phyloP scores from a whole-genome alignment of 2,888 invertebrate genomes.

The Amphimallon solstitiale region DNA sequence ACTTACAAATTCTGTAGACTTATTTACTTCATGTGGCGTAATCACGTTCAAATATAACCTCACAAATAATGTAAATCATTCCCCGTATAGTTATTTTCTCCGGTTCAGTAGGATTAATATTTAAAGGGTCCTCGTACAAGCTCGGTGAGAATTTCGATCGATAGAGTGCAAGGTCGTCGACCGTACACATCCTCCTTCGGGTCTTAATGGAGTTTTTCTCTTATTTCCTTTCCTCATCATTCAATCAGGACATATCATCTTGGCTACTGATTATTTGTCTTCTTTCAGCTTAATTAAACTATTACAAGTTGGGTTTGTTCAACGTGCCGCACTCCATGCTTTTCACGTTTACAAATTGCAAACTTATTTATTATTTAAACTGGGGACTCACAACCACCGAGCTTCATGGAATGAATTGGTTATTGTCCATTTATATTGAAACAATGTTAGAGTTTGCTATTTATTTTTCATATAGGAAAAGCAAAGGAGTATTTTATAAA shows the following conservation, averaged over 20 bases:
- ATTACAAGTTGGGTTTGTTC: neutral
- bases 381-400: neutral
- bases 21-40: neutral
- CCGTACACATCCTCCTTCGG: conserved; percentile 40
- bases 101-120: conserved; percentile 3
- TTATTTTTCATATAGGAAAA: too few relatives aligned
- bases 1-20: neutral
- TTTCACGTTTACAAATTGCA: neutral
- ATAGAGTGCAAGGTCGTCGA: conserved; percentile 47
- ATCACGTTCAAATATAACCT: conserved; percentile 6
- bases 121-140: conserved; percentile 7
- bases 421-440: too few relatives aligned
- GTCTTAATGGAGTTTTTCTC: conserved; percentile 44
- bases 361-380: neutral
- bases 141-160: conserved; percentile 41
- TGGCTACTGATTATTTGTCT: conserved; percentile 25
- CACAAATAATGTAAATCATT: conserved; percentile 4
- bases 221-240: conserved; percentile 37
- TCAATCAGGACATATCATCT: conserved; percentile 32
- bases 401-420: too few relatives aligned
- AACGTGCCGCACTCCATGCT: neutral
- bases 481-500: too few relatives aligned
- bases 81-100: conserved; percentile 14
- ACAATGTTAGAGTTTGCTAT: too few relatives aligned
- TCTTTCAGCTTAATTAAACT: conserved; percentile 15